Evolutionary conservation across 2,797 vertebrate genomes (phyloP).

Genomic region (Sebastes trivittatus): DNA sequence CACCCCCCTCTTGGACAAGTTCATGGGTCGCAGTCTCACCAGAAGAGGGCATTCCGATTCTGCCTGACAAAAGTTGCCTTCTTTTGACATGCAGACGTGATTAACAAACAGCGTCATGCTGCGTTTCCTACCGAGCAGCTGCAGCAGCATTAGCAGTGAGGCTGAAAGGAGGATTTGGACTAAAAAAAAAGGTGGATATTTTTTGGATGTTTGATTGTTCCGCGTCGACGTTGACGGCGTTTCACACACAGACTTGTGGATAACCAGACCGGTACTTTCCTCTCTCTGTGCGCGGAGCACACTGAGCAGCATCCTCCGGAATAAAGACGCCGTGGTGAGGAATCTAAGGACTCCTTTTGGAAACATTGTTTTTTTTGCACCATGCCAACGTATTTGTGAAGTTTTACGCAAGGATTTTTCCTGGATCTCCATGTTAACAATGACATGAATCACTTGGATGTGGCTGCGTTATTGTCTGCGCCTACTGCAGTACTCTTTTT

Average conservation of each 20-base stretch:
- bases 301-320: conserved; percentile 62
- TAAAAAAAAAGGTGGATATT: conserved; percentile 51
- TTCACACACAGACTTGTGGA: conserved; percentile 53
- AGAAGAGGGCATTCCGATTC: conserved; percentile 86
- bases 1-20: conserved; percentile 29
- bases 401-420: conserved; percentile 39
- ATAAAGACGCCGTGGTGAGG: conserved; percentile 31
- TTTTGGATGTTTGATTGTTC: conserved; percentile 43
- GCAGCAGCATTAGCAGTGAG: neutral
- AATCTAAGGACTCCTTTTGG: conserved; percentile 47
- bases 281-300: conserved; percentile 54
- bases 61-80: conserved; percentile 81
- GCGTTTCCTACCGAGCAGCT: conserved; percentile 51
- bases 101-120: conserved; percentile 67
- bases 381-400: conserved; percentile 44
- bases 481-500: conserved; percentile 64
- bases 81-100: conserved; percentile 70
- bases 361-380: conserved; percentile 41
- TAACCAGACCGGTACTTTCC: conserved; percentile 48
- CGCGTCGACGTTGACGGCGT: conserved; percentile 23
- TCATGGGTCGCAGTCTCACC: conserved; percentile 75
- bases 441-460: conserved; percentile 71
- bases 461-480: conserved; percentile 58
- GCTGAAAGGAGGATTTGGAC: conserved; percentile 32
- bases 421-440: conserved; percentile 38